Percentiles rank a stretch among this genome's conserved stretches.
Conservation (phyloP, 2,797 vertebrate species). For the Rhinoraja longicauda region DNA sequence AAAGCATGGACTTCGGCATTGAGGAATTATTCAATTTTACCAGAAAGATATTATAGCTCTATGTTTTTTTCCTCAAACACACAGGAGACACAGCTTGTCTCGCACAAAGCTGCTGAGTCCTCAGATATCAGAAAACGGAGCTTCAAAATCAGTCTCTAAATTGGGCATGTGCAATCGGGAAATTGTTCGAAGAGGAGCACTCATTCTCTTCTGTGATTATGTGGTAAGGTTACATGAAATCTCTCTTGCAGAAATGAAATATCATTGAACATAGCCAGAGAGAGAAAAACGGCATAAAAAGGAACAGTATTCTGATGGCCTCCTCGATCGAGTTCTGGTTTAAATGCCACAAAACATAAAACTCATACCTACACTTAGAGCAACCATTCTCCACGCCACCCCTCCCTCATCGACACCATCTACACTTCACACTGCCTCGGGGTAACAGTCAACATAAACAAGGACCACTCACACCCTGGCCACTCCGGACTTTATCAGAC, state of each 20-base stretch:
- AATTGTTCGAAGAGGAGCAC: conserved; percentile 84
- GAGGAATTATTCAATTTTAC: background rate
- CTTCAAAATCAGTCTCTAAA: conserved; percentile 58
- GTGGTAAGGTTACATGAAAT: conserved; percentile 66
- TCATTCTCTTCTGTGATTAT: conserved; percentile 96
- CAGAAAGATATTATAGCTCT: background rate
- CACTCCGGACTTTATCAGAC: no score
- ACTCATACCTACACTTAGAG: no score
- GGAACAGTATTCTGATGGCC: no score
- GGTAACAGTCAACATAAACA: no score
- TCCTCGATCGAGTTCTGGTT: no score
- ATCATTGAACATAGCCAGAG: no score
- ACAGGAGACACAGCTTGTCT: conserved; percentile 85
- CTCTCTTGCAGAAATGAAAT: background rate
- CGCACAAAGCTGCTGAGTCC: conserved; percentile 81
- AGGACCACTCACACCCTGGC: no score
- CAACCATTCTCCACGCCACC: no score
- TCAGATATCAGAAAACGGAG: conserved; percentile 68
- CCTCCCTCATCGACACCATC: no score
- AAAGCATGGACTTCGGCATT: background rate
- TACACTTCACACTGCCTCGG: no score
- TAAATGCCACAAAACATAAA: no score
- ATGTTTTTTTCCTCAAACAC: conserved; percentile 33
- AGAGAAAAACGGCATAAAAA: no score
- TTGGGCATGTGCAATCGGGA: conserved; percentile 84